Percentiles rank a stretch among this genome's conserved stretches.
phyloP scores from a whole-genome alignment of 1,140 invertebrate species.

The Patella vulgata region DNA sequence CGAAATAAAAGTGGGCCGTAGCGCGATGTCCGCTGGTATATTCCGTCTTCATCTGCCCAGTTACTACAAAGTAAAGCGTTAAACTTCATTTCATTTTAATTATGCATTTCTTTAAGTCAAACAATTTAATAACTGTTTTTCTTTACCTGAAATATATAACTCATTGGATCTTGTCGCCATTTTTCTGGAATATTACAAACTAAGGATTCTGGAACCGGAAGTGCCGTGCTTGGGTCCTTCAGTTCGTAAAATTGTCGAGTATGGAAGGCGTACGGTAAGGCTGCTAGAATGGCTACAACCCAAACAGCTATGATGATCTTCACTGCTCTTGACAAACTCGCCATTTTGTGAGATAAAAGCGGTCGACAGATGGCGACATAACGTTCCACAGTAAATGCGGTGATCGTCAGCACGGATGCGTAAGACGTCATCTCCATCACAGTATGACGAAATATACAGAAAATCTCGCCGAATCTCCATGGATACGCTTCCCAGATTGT shows the following conservation, averaged over 20 bases:
- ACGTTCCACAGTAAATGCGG: conserved; percentile 92
- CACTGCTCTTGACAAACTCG: conserved; percentile 79
- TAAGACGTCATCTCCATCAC: conserved; percentile 91
- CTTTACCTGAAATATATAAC: conserved; percentile 48
- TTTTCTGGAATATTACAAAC: conserved; percentile 57
- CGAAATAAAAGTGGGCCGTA: too few relatives aligned
- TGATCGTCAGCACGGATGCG: conserved; percentile 91
- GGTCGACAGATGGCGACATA: conserved; percentile 95
- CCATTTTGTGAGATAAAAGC: conserved; percentile 86
- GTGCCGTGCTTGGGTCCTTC: conserved; percentile 27
- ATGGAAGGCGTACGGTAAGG: conserved; percentile 74
- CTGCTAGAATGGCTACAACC: conserved; percentile 79
- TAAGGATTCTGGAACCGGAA: conserved; percentile 52
- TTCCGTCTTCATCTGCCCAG: too few relatives aligned
- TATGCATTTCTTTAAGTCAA: too few relatives aligned
- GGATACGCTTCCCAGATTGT: conserved; percentile 87
- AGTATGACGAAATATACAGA: conserved; percentile 85
- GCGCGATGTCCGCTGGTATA: too few relatives aligned
- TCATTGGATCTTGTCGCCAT: conserved; percentile 47
- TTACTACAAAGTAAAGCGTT: too few relatives aligned
- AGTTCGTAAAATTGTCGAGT: conserved; percentile 54
- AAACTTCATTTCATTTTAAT: too few relatives aligned
- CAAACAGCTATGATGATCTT: conserved; percentile 83
- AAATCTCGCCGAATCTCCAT: conserved; percentile 84
- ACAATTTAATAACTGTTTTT: too few relatives aligned